Conservation (phyloP, 2,888 invertebrate genomes). For the Podotricha telesiphe region DNA sequence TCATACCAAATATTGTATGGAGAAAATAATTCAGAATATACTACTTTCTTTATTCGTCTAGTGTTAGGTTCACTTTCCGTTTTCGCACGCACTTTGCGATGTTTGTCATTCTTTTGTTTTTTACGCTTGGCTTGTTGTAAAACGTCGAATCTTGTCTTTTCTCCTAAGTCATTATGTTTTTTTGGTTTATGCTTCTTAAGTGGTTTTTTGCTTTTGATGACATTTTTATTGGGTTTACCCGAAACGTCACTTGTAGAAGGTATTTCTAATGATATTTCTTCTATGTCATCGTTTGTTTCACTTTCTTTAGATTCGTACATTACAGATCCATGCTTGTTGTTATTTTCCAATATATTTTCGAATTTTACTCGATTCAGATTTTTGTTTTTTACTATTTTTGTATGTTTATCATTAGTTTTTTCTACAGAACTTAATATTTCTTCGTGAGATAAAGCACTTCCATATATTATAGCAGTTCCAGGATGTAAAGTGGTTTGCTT, state of each 20-base stretch:
- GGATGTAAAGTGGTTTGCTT: slow-evolving; percentile 16
- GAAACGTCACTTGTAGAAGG: slow-evolving; percentile 9
- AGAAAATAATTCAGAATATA: slow-evolving; percentile 50
- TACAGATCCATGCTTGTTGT: slow-evolving; percentile 23
- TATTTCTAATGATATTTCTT: slow-evolving; percentile 36
- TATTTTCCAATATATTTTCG: slow-evolving; percentile 18
- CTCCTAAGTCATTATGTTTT: slow-evolving; percentile 28
- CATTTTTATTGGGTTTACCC: slow-evolving; percentile 25
- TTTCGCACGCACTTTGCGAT: slow-evolving; percentile 8
- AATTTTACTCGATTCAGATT: slow-evolving; percentile 10
- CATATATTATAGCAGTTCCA: slow-evolving; percentile 36
- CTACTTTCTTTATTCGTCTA: slow-evolving; percentile 47
- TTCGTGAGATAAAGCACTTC: slow-evolving; percentile 22
- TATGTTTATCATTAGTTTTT: not conserved
- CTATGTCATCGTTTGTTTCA: slow-evolving; percentile 31
- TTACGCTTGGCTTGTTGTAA: slow-evolving; percentile 22
- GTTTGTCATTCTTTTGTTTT: slow-evolving; percentile 15
- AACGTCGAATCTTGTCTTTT: slow-evolving; percentile 37
- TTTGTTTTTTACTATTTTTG: not conserved
- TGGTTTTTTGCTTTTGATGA: not conserved
- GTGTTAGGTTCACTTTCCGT: slow-evolving; percentile 19
- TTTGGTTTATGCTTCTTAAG: slow-evolving; percentile 11
- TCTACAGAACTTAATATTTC: not conserved
- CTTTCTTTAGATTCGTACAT: slow-evolving; percentile 13
- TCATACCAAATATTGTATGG: slow-evolving; percentile 52